Conservation (phyloP, 2,888 invertebrate species). For the Brachyptera risi region DNA sequence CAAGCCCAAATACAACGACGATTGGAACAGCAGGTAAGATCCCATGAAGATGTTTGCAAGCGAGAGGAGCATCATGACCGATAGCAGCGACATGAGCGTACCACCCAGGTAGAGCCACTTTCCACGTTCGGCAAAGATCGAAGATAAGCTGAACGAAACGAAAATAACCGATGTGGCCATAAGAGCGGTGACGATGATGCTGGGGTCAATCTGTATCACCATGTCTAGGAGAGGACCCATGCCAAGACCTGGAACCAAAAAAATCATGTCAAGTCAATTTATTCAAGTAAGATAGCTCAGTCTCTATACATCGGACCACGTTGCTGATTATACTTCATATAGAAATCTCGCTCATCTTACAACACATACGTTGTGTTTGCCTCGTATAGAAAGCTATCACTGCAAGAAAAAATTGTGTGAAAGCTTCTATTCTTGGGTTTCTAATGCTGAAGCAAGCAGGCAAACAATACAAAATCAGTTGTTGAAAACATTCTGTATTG, state of each 20-base stretch:
- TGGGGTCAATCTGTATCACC: conserved; percentile 76
- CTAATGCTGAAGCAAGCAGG: no score
- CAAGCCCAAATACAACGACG: conserved; percentile 83
- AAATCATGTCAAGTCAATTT: no score
- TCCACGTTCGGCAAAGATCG: conserved; percentile 82
- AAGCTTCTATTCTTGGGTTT: no score
- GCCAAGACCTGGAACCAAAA: conserved; percentile 65
- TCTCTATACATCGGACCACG: no score
- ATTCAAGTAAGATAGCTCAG: no score
- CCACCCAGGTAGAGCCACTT: conserved; percentile 89
- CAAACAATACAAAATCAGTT: no score
- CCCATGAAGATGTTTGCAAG: conserved; percentile 83
- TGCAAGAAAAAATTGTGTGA: no score
- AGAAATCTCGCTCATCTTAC: no score
- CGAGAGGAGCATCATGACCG: conserved; percentile 71
- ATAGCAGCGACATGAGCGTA: conserved; percentile 75
- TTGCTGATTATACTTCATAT: no score
- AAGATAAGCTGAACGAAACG: conserved; percentile 83
- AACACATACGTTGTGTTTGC: no score
- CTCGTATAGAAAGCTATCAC: no score
- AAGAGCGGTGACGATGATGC: conserved; percentile 83
- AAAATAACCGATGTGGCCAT: conserved; percentile 83
- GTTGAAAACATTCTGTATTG: no score
- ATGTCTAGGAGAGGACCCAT: conserved; percentile 81
- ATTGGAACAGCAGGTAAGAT: conserved; percentile 72